These are phyloP conservation scores for Catharus ustulatus DNA, from an alignment of 2,797 vertebrate species.

Conservation along the genomic window DNA sequence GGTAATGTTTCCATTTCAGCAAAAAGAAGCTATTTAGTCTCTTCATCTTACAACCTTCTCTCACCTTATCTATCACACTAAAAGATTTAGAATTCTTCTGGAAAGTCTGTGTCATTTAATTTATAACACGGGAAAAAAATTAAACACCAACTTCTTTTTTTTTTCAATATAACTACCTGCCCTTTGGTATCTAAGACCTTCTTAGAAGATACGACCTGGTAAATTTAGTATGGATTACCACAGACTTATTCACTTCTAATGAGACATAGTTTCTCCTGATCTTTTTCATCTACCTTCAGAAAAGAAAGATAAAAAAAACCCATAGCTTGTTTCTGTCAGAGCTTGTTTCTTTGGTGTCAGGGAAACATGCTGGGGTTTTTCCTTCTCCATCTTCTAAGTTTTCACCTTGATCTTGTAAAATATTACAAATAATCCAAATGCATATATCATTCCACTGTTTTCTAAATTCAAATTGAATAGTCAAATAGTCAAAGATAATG, in stretches of 20 bases:
- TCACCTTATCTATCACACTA: conserved; percentile 67
- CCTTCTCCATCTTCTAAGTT: conserved; percentile 46
- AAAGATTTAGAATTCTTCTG: conserved; percentile 62
- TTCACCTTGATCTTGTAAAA: conserved; percentile 72
- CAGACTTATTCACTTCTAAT: conserved; percentile 73
- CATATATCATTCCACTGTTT: conserved; percentile 40
- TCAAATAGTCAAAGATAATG: conserved; percentile 36
- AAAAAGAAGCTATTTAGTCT: conserved; percentile 69
- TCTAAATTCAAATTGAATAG: conserved; percentile 56
- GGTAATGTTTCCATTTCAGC: conserved; percentile 76
- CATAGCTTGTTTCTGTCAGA: conserved; percentile 66
- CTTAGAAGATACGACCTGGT: conserved; percentile 40
- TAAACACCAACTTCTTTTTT: conserved; percentile 36
- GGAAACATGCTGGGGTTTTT: conserved; percentile 65
- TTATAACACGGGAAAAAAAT: conserved; percentile 50
- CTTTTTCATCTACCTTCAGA: conserved; percentile 76
- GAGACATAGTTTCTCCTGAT: conserved; percentile 64
- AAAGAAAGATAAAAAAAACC: conserved; percentile 61
- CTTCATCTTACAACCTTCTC: conserved; percentile 64
- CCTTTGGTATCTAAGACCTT: conserved; percentile 50
- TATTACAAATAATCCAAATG: conserved; percentile 68
- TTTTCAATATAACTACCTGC: conserved; percentile 1
- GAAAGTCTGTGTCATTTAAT: conserved; percentile 50
- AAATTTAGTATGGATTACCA: conserved; percentile 61
- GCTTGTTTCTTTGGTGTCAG: conserved; percentile 60